Evolutionary conservation across 2,888 invertebrate genomes (phyloP).

Genomic region (Zhengitettix transpicula): DNA sequence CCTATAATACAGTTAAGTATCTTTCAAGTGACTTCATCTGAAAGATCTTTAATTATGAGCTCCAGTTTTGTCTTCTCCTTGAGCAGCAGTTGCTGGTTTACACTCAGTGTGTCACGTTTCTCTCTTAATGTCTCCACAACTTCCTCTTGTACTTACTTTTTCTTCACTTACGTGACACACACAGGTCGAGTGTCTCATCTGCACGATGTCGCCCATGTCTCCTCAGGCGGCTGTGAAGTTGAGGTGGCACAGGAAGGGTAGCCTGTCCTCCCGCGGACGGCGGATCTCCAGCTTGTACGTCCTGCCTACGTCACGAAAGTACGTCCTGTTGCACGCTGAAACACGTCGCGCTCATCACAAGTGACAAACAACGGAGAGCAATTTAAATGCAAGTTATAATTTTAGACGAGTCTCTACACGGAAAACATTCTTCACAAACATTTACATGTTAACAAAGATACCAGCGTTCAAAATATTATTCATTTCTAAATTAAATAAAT

Average conservation of each 20-base stretch:
- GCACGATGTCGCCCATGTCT: constrained; percentile 63
- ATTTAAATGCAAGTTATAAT: too few species aligned
- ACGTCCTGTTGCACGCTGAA: constrained; percentile 68
- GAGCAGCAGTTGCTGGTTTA: constrained; percentile 80
- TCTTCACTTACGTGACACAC: too few species aligned
- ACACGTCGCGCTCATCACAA: too few species aligned
- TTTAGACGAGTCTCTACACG: too few species aligned
- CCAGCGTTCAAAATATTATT: too few species aligned
- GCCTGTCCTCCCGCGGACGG: constrained; percentile 53
- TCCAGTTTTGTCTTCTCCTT: constrained; percentile 92
- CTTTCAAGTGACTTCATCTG: constrained; percentile 87
- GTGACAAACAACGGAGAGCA: too few species aligned
- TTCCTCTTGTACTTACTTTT: too few species aligned
- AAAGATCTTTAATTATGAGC: constrained; percentile 82
- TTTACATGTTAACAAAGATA: too few species aligned
- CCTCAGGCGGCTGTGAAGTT: constrained; percentile 69
- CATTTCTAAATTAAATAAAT: too few species aligned
- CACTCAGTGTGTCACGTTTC: constrained; percentile 78
- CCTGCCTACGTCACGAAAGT: constrained; percentile 62
- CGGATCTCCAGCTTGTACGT: constrained; percentile 67
- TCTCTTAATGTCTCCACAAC: constrained; percentile 63
- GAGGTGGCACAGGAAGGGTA: constrained; percentile 65
- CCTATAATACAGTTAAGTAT: constrained; percentile 24
- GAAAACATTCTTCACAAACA: too few species aligned
- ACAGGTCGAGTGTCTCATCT: constrained; percentile 33